Base-by-base conservation (phyloP, 2,113 vertebrate genomes). In the Tenebrosternarchus preto region DNA sequence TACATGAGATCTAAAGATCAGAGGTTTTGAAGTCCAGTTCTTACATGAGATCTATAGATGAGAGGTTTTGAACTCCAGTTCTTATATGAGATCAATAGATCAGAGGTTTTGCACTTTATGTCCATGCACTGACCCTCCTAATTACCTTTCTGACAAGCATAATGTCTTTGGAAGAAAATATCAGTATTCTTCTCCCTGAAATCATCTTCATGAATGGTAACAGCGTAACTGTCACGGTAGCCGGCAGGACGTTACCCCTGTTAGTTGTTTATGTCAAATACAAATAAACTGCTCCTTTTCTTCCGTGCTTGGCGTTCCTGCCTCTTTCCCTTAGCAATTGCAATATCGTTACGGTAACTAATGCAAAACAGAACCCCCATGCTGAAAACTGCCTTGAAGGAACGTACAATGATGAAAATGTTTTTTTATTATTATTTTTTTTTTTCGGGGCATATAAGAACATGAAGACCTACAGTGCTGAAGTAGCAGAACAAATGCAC, bases 201-300 rank as follows among this genome's bases (percentile, higher is more conserved):
- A 68, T 25, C 59, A 67, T 82, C 46, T 73, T 73, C 67, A 12
- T 36, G 33, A 66, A 24, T 36, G 57, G 63, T 12, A 31, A 33
- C 71, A 80, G 33, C 24, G 61, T 64, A 61, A n/a, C n/a, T n/a
- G n/a, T n/a, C n/a, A n/a, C n/a, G n/a, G n/a, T n/a, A n/a, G n/a
- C n/a, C n/a, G n/a, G n/a, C n/a, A n/a, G n/a, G n/a, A n/a, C n/a
- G n/a, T n/a, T n/a, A n/a, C n/a, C n/a, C n/a, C n/a, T n/a, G n/a
- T n/a, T n/a, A n/a, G n/a, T n/a, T n/a, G n/a, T n/a, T n/a, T n/a
- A n/a, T n/a, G n/a, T n/a, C n/a, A n/a, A n/a, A n/a, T n/a, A n/a
- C n/a, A n/a, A n/a, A n/a, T n/a, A n/a, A n/a, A n/a, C n/a, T n/a
- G n/a, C n/a, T n/a, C n/a, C n/a, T n/a, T n/a, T n/a, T n/a, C n/a